Conservation (phyloP, 2,797 vertebrate species). For the Botia almorhae region DNA sequence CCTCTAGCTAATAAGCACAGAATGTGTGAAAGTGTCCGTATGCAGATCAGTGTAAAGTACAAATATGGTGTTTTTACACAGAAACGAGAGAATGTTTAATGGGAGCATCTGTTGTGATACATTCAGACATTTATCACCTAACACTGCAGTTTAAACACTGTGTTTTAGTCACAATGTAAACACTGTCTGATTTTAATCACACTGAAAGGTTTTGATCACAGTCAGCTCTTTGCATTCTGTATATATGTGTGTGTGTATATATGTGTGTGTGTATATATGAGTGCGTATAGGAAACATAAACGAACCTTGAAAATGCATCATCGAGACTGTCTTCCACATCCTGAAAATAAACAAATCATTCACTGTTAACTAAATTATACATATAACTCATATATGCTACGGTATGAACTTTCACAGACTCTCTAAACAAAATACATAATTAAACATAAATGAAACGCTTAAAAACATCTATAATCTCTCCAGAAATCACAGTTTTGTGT, state of each 20-base stretch:
- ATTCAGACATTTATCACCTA: constrained; percentile 6
- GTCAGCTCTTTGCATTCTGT: no score
- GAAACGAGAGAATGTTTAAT: not conserved
- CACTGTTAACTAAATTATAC: no score
- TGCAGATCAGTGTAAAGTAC: constrained; percentile 2
- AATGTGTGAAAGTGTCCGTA: not conserved
- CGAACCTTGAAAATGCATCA: constrained; percentile 85
- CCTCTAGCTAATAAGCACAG: constrained; percentile 14
- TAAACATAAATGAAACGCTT: no score
- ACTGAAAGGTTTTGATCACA: no score
- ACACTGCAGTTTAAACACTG: not conserved
- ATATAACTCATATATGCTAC: no score
- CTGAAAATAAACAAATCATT: constrained; percentile 58
- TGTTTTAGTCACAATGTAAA: not conserved
- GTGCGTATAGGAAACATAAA: not conserved
- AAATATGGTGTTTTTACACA: not conserved
- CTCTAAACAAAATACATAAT: no score
- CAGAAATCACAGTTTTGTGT: no score
- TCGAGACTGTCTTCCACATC: constrained; percentile 83
- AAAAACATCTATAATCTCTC: no score
- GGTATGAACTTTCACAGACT: no score
- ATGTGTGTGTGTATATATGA: not conserved
- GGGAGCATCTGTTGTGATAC: constrained; percentile 7
- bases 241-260: no score
- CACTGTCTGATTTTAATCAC: no score